These are phyloP conservation scores for Polymixis flavicincta DNA, from an alignment of 2,888 invertebrate genomes.

Conservation along the genomic window DNA sequence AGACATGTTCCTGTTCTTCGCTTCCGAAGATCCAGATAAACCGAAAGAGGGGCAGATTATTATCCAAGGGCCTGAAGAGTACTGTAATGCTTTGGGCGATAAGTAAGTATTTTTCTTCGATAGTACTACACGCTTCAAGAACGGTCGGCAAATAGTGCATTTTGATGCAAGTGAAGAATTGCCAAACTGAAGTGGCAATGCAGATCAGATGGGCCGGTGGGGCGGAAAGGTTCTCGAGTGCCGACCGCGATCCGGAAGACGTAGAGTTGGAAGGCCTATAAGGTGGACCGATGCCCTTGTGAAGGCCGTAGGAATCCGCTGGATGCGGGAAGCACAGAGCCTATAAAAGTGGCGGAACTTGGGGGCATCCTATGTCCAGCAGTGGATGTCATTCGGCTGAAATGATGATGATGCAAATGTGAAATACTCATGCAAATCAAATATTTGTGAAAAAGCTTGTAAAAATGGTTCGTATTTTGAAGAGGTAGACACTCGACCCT, in stretches of 20 bases:
- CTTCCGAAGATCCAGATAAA: slow-evolving; percentile 93
- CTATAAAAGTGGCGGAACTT: too few relatives aligned
- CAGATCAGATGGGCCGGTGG: too few relatives aligned
- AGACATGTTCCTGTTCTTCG: slow-evolving; percentile 92
- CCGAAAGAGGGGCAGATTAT: slow-evolving; percentile 90
- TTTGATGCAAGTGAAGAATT: neutral
- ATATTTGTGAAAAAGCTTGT: neutral
- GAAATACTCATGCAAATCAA: neutral
- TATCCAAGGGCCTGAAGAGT: slow-evolving; percentile 89
- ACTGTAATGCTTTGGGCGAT: slow-evolving; percentile 89
- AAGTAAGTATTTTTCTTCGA: slow-evolving; percentile 87
- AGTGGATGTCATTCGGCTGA: too few relatives aligned
- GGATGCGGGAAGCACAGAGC: too few relatives aligned
- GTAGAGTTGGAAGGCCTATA: too few relatives aligned
- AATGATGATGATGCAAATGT: neutral
- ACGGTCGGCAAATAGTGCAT: neutral
- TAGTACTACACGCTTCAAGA: neutral
- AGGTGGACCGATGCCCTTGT: too few relatives aligned
- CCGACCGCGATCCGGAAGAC: too few relatives aligned
- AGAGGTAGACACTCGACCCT: too few relatives aligned
- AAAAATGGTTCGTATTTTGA: neutral
- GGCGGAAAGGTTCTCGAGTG: too few relatives aligned
- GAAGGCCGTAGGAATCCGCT: too few relatives aligned
- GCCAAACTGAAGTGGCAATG: too few relatives aligned
- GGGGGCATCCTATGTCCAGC: too few relatives aligned